A percentile compares a stretch with the other conserved stretches of the same genome.
phyloP scores from a whole-genome alignment of 2,888 invertebrate genomes.

The Odontocerum albicorne region DNA sequence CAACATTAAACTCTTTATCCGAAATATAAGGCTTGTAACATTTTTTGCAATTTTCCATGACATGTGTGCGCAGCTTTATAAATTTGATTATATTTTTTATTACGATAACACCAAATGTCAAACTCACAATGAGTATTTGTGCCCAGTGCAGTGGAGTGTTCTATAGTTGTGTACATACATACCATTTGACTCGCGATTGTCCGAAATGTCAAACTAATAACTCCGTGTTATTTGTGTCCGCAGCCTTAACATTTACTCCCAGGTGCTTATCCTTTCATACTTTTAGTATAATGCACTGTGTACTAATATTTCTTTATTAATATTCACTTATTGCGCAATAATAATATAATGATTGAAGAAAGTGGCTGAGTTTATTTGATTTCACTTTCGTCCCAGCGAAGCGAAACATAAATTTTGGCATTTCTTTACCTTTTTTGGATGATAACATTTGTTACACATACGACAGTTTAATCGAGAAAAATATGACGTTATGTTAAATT shows the following conservation, averaged over 20 bases:
- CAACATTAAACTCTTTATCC: too few relatives aligned
- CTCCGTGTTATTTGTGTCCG: constrained; percentile 20
- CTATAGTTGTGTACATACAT: constrained; percentile 15
- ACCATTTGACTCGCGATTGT: constrained; percentile 8
- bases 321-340: constrained; percentile 13
- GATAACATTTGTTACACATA: too few relatives aligned
- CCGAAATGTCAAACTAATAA: constrained; percentile 32
- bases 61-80: too few relatives aligned
- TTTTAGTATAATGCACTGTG: constrained; percentile 1
- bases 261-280: constrained; percentile 11
- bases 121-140: constrained; percentile 25
- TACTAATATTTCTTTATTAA: neutral
- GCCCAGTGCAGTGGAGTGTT: neutral
- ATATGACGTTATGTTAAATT: too few relatives aligned
- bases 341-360: constrained; percentile 13
- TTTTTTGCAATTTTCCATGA: too few relatives aligned
- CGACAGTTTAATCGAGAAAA: too few relatives aligned
- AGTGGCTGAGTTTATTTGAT: constrained; percentile 25
- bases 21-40: too few relatives aligned
- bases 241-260: constrained; percentile 13
- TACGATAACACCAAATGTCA: constrained; percentile 31
- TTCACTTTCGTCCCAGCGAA: constrained; percentile 27
- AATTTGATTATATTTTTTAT: too few relatives aligned
- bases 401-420: too few relatives aligned
- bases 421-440: too few relatives aligned